phyloP scores from a whole-genome alignment of 2,888 invertebrate species.

The Heliconius erato region DNA sequence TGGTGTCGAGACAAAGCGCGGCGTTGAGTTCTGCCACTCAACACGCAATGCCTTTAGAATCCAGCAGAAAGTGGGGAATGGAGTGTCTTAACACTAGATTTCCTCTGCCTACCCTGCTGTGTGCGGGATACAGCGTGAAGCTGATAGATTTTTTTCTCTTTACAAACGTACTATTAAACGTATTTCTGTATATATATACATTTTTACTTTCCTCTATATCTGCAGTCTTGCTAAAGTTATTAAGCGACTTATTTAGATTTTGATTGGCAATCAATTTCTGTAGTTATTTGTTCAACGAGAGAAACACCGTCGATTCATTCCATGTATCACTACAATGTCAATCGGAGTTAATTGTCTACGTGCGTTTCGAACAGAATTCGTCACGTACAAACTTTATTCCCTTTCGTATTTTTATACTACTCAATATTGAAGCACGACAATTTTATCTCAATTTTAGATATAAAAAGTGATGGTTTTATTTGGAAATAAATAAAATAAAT shows the following conservation, averaged over 20 bases:
- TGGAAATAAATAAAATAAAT: background rate
- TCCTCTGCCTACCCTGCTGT: no score
- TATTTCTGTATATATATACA: no score
- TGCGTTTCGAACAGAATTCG: conserved; percentile 77
- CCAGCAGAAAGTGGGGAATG: no score
- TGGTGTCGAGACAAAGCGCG: no score
- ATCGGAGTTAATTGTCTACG: conserved; percentile 79
- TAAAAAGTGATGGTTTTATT: background rate
- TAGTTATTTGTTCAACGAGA: conserved; percentile 26
- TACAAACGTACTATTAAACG: no score
- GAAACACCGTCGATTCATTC: conserved; percentile 38
- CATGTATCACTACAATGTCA: conserved; percentile 76
- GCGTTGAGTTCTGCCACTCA: no score
- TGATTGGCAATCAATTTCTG: conserved; percentile 19
- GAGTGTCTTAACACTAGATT: no score
- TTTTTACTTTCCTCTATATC: no score
- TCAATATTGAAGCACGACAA: conserved; percentile 21
- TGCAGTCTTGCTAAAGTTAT: background rate
- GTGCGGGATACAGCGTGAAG: no score
- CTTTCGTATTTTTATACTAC: conserved; percentile 48
- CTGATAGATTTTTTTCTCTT: no score
- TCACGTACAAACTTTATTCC: conserved; percentile 65
- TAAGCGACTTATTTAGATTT: conserved; percentile 4
- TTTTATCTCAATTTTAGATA: conserved; percentile 22
- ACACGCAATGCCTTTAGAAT: no score